phyloP scores from a whole-genome alignment of 2,888 invertebrate species.

The Nomada hirtipes region DNA sequence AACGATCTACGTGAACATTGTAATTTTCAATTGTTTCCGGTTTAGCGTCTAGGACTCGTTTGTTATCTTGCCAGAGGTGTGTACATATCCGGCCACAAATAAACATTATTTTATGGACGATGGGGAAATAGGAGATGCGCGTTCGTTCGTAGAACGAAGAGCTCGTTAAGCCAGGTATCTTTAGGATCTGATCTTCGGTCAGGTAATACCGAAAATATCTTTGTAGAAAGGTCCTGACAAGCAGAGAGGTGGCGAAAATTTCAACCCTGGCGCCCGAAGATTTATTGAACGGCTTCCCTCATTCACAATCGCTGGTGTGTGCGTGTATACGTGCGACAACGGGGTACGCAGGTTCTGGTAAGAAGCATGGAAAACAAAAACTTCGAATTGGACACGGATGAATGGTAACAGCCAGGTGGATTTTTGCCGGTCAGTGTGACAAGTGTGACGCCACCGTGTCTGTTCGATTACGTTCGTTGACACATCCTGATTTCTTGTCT shows the following conservation, averaged over 20 bases:
- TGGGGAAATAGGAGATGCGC: conserved; percentile 51
- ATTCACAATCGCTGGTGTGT: conserved; percentile 32
- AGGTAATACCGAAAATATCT: conserved; percentile 70
- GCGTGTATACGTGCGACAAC: conserved; percentile 11
- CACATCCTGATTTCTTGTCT: conserved; percentile 3
- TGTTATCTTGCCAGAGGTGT: conserved; percentile 38
- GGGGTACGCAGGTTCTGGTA: neutral
- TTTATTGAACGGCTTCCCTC: conserved; percentile 76
- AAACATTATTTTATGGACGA: conserved; percentile 60
- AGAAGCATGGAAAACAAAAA: conserved; percentile 38
- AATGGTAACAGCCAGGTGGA: conserved; percentile 23
- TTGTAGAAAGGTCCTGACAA: conserved; percentile 60
- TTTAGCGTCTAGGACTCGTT: conserved; percentile 15
- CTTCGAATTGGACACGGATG: neutral
- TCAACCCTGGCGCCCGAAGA: conserved; percentile 79
- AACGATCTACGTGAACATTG: neutral
- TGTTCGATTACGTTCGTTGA: conserved; percentile 15
- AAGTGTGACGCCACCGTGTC: conserved; percentile 16
- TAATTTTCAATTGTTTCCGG: too few relatives aligned
- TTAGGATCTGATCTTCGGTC: conserved; percentile 76
- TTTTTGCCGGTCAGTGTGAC: conserved; percentile 6
- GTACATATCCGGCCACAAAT: conserved; percentile 55
- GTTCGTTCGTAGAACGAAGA: conserved; percentile 42
- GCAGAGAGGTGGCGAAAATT: conserved; percentile 80
- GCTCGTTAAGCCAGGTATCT: conserved; percentile 73